Evolutionary conservation across 2,797 vertebrate species (phyloP).

Genomic region (Schizopygopsis malacanthus): DNA sequence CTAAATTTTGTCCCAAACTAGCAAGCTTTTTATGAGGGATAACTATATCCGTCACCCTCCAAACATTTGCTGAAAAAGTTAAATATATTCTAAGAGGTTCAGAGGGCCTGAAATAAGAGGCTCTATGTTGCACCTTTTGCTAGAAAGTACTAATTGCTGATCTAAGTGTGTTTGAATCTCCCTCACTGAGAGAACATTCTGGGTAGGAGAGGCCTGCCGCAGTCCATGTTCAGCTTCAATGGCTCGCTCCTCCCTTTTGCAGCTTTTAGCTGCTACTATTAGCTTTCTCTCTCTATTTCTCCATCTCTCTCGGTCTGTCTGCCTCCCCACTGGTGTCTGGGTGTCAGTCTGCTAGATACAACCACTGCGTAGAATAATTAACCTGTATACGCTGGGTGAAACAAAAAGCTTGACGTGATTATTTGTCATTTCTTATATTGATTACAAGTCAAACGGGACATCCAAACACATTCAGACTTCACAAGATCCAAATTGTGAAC

Average conservation of each 20-base stretch:
- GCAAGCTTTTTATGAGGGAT: neutral
- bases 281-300: slow-evolving; percentile 44
- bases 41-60: neutral
- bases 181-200: slow-evolving; percentile 35
- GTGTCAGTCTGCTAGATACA: slow-evolving; percentile 29
- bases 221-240: slow-evolving; percentile 64
- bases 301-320: slow-evolving; percentile 18
- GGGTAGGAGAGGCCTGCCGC: slow-evolving; percentile 59
- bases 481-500: neutral
- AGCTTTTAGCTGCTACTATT: slow-evolving; percentile 57
- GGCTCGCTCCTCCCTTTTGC: slow-evolving; percentile 67
- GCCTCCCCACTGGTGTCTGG: slow-evolving; percentile 13
- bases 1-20: neutral
- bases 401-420: neutral
- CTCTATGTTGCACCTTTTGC: neutral
- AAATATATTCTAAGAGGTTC: neutral
- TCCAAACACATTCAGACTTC: neutral
- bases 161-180: slow-evolving; percentile 9
- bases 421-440: neutral
- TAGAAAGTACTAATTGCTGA: neutral
- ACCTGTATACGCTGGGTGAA: neutral
- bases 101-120: neutral
- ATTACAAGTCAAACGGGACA: neutral
- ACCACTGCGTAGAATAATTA: slow-evolving; percentile 29
- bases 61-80: neutral